Evolutionary conservation across 2,888 invertebrate species (phyloP), one percentile per base, ranked within the genome.

Genomic region (Callinectes sapidus): DNA sequence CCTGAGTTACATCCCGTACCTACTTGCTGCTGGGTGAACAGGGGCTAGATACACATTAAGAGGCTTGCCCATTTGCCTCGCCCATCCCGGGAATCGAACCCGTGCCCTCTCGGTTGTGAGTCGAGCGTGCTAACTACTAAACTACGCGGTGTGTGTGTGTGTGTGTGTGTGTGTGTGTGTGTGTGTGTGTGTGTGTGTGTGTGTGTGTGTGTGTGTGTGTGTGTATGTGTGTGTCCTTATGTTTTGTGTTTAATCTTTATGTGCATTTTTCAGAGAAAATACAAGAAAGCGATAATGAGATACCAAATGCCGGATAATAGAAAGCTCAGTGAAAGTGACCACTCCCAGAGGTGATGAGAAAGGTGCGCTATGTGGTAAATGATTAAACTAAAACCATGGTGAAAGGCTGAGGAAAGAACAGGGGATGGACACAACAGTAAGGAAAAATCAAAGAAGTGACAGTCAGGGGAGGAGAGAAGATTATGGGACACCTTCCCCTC

Each of bases 191-290:
- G 87, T 42, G 87, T 87, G 87, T 87, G 87, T 87, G 87, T 87
- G 87, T 87, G 87, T 87, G 87, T 87, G 48, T 87, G 48, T 87
- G 48, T 87, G 87, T 87, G 87, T 87, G 87, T 87, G 87, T 87
- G 87, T 87, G 48, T 87, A n/a, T 87, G 87, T 87, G 42, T 86
- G 35, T 35, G 39, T 87, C n/a, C 42, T 18, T 87, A 8, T 87
- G 54, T 87, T 42, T 42, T 39, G n/a, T 39, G 39, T 39, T 39
- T 39, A 39, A 39, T 39, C 39, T 3, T n/a, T 48, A 54, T 87
- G 54, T 32, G 87, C n/a, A 23, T 54, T 13, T 35, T n/a, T 14
- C 8, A 28, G 3, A 71, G 28, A 71, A 71, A 71, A 61, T 18
- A 71, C n/a, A 71, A 10, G n/a, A 10, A 71, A 71, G 71, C 71